These are phyloP conservation scores for Trissoscelio sp. DNA, from an alignment of 2,888 invertebrate species.

Conservation along the genomic window DNA sequence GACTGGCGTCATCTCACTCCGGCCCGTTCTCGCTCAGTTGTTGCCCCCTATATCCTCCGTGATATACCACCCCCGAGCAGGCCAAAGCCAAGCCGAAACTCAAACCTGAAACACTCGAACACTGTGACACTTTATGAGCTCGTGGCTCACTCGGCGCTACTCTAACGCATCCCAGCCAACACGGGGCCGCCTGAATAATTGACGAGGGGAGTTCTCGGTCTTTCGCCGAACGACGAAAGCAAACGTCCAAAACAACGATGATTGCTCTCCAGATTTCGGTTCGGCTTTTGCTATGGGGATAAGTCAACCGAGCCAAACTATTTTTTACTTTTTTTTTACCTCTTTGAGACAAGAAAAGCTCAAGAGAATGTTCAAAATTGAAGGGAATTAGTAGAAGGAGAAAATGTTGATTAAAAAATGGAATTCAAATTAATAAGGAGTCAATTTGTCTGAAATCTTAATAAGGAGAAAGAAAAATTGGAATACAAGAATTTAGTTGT, in stretches of 20 bases:
- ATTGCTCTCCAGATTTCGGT: slow-evolving; percentile 51
- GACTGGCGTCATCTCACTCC: slow-evolving; percentile 54
- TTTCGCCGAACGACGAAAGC: slow-evolving; percentile 51
- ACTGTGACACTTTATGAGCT: slow-evolving; percentile 74
- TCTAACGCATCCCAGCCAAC: slow-evolving; percentile 54
- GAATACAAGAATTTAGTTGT: no score
- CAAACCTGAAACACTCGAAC: slow-evolving; percentile 75
- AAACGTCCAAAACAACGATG: slow-evolving; percentile 63
- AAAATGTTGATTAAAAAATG: no score
- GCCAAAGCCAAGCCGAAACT: slow-evolving; percentile 54
- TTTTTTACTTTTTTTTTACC: background rate
- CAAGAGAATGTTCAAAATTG: no score
- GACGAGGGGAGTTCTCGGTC: slow-evolving; percentile 60
- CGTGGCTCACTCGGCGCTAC: slow-evolving; percentile 54
- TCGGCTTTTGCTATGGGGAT: slow-evolving; percentile 17
- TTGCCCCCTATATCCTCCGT: slow-evolving; percentile 17
- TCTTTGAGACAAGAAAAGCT: no score
- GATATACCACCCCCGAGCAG: slow-evolving; percentile 60
- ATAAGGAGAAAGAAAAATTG: no score
- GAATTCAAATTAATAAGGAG: no score
- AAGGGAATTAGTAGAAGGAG: no score
- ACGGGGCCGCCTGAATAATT: slow-evolving; percentile 58
- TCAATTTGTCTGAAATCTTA: no score
- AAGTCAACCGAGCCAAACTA: slow-evolving; percentile 14
- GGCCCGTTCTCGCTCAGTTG: background rate